A percentile compares a stretch with the other conserved stretches of the same genome.
Evolutionary conservation across 2,888 invertebrate genomes (phyloP).

Genomic region (Brenthis hecate): DNA sequence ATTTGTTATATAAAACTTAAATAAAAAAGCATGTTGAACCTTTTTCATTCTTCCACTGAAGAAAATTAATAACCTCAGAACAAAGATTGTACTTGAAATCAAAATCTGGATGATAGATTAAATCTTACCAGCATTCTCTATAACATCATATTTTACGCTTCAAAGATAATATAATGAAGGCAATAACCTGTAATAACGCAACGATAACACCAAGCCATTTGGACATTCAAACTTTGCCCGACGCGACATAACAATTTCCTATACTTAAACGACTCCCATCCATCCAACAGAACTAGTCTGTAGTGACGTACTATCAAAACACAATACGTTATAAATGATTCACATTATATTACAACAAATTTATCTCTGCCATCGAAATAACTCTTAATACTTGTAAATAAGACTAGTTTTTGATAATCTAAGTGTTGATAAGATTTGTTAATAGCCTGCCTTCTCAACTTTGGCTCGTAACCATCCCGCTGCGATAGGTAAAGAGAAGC

Average conservation of each 20-base stretch:
- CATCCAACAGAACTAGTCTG: conserved; percentile 65
- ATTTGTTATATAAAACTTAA: too few species aligned
- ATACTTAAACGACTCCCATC: conserved; percentile 60
- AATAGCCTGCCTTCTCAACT: conserved; percentile 60
- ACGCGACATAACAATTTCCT: conserved; percentile 34
- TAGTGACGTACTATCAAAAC: conserved; percentile 77
- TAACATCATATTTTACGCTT: conserved; percentile 39
- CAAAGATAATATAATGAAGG: conserved; percentile 52
- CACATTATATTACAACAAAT: conserved; percentile 57
- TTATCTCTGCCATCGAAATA: conserved; percentile 30
- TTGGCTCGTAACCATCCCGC: conserved; percentile 66
- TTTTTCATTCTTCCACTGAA: too few species aligned
- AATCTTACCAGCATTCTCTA: conserved; percentile 7
- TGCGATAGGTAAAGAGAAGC: conserved; percentile 65
- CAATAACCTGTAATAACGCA: conserved; percentile 66
- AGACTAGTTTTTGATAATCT: conserved; percentile 17
- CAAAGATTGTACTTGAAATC: too few species aligned
- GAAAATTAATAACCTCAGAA: too few species aligned
- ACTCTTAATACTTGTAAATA: conserved; percentile 31
- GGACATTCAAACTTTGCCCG: conserved; percentile 64
- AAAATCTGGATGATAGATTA: too few species aligned
- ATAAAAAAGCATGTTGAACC: too few species aligned
- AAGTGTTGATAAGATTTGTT: conserved; percentile 41
- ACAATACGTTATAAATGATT: conserved; percentile 80
- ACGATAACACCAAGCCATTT: conserved; percentile 59